These are phyloP conservation scores for Magallana ariakensis DNA, from an alignment of 1,140 invertebrate genomes.

Conservation along the genomic window DNA sequence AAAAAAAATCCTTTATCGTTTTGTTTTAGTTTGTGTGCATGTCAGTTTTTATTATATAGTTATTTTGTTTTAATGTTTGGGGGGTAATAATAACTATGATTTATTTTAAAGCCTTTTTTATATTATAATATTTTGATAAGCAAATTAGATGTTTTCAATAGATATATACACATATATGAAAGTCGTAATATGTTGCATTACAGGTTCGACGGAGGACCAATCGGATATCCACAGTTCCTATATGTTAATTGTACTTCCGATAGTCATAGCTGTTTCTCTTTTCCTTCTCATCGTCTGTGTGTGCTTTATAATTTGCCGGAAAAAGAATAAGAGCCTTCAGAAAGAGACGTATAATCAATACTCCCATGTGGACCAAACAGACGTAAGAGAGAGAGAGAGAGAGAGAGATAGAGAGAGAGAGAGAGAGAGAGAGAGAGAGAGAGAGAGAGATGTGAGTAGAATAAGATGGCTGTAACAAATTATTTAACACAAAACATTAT, in stretches of 20 bases:
- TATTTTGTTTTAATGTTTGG: too few relatives aligned
- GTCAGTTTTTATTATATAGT: too few relatives aligned
- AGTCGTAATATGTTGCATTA: too few relatives aligned
- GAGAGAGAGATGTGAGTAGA: not conserved
- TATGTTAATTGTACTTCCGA: not conserved
- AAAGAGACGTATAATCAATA: slow-evolving; percentile 1
- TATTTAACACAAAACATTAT: not conserved
- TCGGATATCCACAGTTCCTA: too few relatives aligned
- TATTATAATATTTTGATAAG: too few relatives aligned
- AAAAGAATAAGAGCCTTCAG: not conserved
- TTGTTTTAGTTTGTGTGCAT: too few relatives aligned
- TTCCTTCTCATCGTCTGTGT: not conserved
- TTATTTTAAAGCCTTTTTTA: too few relatives aligned
- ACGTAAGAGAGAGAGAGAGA: not conserved
- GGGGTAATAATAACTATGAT: too few relatives aligned
- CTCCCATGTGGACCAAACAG: slow-evolving; percentile 10
- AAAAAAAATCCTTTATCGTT: too few relatives aligned
- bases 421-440: not conserved
- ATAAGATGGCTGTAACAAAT: not conserved
- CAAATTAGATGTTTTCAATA: too few relatives aligned
- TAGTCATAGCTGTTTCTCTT: not conserved
- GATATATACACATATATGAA: too few relatives aligned
- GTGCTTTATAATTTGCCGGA: not conserved
- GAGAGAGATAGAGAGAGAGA: not conserved
- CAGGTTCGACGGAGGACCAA: too few relatives aligned